Base-by-base conservation (phyloP, 1,140 invertebrate genomes). In the Tribolium madens region DNA sequence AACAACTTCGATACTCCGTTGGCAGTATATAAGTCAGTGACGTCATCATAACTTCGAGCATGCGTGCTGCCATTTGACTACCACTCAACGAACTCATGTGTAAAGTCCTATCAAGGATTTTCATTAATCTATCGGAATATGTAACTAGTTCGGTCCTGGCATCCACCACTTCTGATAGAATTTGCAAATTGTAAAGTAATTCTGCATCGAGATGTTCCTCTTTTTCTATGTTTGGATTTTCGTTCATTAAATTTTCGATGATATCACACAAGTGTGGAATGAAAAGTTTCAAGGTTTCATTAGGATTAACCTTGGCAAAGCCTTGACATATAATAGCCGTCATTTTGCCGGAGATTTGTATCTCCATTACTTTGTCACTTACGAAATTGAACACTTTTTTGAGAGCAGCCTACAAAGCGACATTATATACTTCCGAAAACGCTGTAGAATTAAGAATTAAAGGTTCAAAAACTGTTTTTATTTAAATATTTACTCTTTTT, bases 141-240 rank as follows among this genome's bases (percentile, higher is more conserved):
- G 86, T 83, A 6, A 91, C 73, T 10, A 92, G 77, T 18, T 85
- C 82, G 13, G 80, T 77, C 69, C 77, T 75, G 33, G 81, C 83
- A 80, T 85, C 81, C 5, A 85, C 78, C 1, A 95, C 89, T 84
- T 93, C 90, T 71, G 93, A 92, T 6, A 97, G 84, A 15, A 97
- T 84, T 0, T 94, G 87, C 21, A 97, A 85, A 80, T 93, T 91
- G 85, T 95, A 97, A 0, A 95, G 84, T 5, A 97, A 87, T 77
- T 95, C 91, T 78, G 93, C 91, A 79, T 96, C 93, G 1, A 96
- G 85, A 78, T 91, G 91, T 84, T 96, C 94, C 79, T 94, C 93
- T 50, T 90, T 89, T 12, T 87, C 75, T 48, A 91, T 83, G 74
- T 94, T 91, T 46, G 89, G 88, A 70, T 85, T 85, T 42, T 90